Percentiles rank a stretch among this genome's conserved stretches.
Evolutionary conservation across 2,113 vertebrate species (phyloP).

Genomic region (Calyptomena viridis): DNA sequence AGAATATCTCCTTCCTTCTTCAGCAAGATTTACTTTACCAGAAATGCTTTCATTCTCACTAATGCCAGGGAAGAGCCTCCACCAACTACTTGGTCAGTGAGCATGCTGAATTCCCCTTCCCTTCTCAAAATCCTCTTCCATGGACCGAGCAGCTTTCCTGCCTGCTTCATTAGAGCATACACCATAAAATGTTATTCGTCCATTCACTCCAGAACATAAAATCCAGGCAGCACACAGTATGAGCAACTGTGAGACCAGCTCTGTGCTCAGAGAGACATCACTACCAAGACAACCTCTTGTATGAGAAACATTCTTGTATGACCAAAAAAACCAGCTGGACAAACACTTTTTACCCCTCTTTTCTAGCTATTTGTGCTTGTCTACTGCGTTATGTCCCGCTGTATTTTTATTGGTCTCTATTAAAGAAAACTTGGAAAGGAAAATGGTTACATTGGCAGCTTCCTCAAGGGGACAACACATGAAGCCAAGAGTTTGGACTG

Average conservation of each 20-base stretch:
- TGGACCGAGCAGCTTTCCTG: not conserved
- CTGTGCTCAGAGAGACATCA: not conserved
- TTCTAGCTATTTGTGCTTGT: not conserved
- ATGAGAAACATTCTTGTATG: too few relatives aligned
- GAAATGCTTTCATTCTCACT: not conserved
- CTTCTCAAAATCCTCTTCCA: not conserved
- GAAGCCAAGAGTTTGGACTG: not conserved
- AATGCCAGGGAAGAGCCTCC: not conserved
- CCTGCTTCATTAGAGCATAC: not conserved
- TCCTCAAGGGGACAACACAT: not conserved
- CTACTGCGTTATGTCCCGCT: not conserved
- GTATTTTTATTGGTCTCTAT: constrained; percentile 30
- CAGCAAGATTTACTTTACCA: not conserved
- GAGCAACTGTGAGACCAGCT: not conserved
- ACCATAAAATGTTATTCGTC: not conserved
- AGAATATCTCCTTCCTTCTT: not conserved
- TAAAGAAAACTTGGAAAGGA: constrained; percentile 3
- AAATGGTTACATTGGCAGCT: constrained; percentile 12
- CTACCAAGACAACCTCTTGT: too few relatives aligned
- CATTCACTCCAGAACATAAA: not conserved
- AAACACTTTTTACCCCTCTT: not conserved
- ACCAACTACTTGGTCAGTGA: not conserved
- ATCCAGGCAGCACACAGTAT: not conserved
- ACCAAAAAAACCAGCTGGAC: not conserved
- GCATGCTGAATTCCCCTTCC: not conserved